Base-by-base conservation (phyloP, 2,888 invertebrate genomes). In the Dinocampus coccinellae region DNA sequence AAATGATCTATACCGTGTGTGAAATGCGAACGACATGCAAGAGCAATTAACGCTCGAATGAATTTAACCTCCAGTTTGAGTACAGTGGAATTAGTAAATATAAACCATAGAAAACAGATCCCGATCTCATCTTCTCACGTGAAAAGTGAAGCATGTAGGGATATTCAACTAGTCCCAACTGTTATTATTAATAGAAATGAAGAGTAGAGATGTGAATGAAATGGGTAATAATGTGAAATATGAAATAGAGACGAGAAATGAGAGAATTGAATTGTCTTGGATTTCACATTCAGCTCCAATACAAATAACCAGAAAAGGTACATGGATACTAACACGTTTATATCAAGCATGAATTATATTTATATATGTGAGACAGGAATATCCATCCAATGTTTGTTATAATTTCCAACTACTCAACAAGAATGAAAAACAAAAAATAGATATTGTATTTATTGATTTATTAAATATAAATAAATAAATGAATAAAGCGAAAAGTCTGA, bases 71-170 rank as follows among this genome's bases (percentile, higher is more conserved):
- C 62, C 22, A 55, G 73, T 68, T 61, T 61, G 60, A 52, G 52
- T 34, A 61, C 55, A 68, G 58, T 52, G 6, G 36, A 57, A 75
- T 76, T 76, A 77, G 76, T 78, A 79, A 79, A 78, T 79, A 77
- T n/a, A 68, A 77, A 75, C 74, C 75, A 73, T 74, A 67, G 77
- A 77, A 78, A 81, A 78, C 77, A 77, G 77, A 80, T 78, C 79
- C 78, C 79, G 79, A 80, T 79, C 76, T 73, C 73, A 64, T 65
- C 66, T 71, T 69, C 70, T 69, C 72, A 68, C 70, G 65, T 75
- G 73, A 70, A 65, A 73, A 73, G 66, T 57, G 42, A 42, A 73
- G 70, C 11, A 58, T 68, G 16, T 61, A n/a, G n/a, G 58, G 39
- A 29, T 42, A 36, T 53, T 20, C 47, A 42, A 68, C 33, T 70